Conservation (phyloP, 2,797 vertebrate species). For the Poeciliopsis presidionis region DNA sequence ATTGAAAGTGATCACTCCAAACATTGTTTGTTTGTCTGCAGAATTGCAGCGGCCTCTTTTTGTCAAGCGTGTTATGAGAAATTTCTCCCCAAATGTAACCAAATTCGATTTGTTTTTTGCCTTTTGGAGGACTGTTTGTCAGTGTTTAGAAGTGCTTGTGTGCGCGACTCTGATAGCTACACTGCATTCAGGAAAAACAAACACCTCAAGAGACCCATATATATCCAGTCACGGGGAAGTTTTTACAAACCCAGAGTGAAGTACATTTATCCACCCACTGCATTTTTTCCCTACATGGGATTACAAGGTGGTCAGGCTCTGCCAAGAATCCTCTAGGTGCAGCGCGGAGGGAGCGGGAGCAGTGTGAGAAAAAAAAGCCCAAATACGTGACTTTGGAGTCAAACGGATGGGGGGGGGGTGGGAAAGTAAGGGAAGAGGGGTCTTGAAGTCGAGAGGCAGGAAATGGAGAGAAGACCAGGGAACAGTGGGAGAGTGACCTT, state of each 20-base stretch:
- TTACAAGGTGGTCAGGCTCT: slow-evolving; percentile 87
- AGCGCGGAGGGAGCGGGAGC: slow-evolving; percentile 82
- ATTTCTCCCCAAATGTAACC: slow-evolving; percentile 66
- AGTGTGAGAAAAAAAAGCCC: slow-evolving; percentile 56
- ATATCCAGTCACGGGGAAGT: slow-evolving; percentile 88
- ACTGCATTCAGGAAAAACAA: slow-evolving; percentile 71
- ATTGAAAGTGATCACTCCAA: slow-evolving; percentile 74
- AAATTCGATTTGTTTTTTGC: slow-evolving; percentile 65
- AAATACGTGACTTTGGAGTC: slow-evolving; percentile 84
- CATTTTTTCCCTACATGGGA: slow-evolving; percentile 78
- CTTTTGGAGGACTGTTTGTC: slow-evolving; percentile 68
- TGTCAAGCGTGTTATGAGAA: slow-evolving; percentile 63
- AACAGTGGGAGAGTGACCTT: slow-evolving; percentile 79
- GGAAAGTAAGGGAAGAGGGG: slow-evolving; percentile 65
- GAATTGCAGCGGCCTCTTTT: slow-evolving; percentile 57
- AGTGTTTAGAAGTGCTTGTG: slow-evolving; percentile 62
- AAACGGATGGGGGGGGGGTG: slow-evolving; percentile 79
- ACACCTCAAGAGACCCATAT: slow-evolving; percentile 86
- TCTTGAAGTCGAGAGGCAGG: slow-evolving; percentile 74
- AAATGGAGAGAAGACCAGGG: slow-evolving; percentile 64
- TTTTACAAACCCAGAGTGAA: slow-evolving; percentile 84
- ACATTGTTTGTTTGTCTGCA: slow-evolving; percentile 77
- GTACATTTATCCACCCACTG: slow-evolving; percentile 86
- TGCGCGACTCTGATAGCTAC: slow-evolving; percentile 71
- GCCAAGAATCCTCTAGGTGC: slow-evolving; percentile 96